These are phyloP conservation scores for Echinometra lucunter DNA, from an alignment of 53 echinoderm and acorn worm species.

Conservation along the genomic window DNA sequence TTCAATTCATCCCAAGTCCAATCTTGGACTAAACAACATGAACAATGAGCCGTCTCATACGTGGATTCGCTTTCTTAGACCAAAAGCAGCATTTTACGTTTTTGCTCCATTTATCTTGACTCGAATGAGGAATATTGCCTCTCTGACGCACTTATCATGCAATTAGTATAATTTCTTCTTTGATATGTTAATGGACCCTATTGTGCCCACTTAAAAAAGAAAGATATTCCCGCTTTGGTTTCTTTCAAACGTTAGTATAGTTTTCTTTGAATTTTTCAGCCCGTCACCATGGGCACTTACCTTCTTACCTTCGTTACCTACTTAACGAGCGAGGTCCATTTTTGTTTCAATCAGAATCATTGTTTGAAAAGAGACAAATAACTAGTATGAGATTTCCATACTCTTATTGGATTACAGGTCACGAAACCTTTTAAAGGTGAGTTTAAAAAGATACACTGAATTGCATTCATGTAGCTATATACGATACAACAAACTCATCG, in stretches of 20 bases:
- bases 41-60: neutral
- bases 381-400: neutral
- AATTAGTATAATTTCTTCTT: neutral
- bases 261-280: neutral
- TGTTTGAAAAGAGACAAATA: neutral
- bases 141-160: neutral
- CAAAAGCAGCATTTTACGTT: neutral
- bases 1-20: neutral
- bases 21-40: neutral
- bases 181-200: neutral
- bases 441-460: neutral
- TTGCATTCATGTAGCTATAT: no score
- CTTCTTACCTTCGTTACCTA: neutral
- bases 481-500: no score
- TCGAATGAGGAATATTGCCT: neutral
- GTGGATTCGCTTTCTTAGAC: neutral
- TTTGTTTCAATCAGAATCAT: neutral
- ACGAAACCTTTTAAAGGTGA: neutral
- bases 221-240: neutral
- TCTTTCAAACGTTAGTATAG: no score
- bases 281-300: neutral
- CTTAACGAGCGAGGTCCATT: neutral
- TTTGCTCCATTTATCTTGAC: neutral
- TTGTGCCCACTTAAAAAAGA: neutral
- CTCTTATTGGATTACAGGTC: neutral